These are phyloP conservation scores for Papilio demoleus DNA, from an alignment of 2,888 invertebrate species.

Conservation along the genomic window DNA sequence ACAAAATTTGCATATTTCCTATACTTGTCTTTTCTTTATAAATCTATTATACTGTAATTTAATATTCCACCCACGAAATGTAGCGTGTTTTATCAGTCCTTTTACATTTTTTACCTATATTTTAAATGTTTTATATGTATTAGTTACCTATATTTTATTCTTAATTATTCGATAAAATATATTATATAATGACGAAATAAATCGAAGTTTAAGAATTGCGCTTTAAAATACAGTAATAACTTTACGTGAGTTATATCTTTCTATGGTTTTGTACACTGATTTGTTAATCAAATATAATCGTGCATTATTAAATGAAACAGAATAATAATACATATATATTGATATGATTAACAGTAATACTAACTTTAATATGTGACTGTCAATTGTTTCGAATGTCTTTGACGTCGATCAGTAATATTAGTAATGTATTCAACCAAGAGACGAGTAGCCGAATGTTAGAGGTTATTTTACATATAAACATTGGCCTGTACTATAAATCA, in stretches of 20 bases:
- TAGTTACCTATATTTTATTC: neutral
- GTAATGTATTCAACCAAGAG: neutral
- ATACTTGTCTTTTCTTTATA: neutral
- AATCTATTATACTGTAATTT: neutral
- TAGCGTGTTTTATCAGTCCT: neutral
- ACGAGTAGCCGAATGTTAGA: neutral
- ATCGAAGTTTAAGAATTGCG: neutral
- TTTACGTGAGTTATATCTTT: too few relatives aligned
- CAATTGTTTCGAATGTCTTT: neutral
- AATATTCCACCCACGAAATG: neutral
- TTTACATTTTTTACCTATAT: neutral
- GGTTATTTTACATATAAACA: conserved; percentile 1
- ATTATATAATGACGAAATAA: neutral
- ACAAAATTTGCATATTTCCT: too few relatives aligned
- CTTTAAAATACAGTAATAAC: too few relatives aligned
- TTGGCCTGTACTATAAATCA: conserved; percentile 50
- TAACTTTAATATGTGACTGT: too few relatives aligned
- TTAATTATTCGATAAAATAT: neutral
- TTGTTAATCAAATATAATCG: too few relatives aligned
- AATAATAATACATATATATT: too few relatives aligned
- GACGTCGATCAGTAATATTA: neutral
- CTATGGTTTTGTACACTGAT: neutral
- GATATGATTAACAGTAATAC: too few relatives aligned
- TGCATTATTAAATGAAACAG: too few relatives aligned
- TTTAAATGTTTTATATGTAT: too few relatives aligned